Percentiles rank a stretch among this genome's conserved stretches.
phyloP scores from a whole-genome alignment of 2,888 invertebrate species.

The Adela reaumurella region DNA sequence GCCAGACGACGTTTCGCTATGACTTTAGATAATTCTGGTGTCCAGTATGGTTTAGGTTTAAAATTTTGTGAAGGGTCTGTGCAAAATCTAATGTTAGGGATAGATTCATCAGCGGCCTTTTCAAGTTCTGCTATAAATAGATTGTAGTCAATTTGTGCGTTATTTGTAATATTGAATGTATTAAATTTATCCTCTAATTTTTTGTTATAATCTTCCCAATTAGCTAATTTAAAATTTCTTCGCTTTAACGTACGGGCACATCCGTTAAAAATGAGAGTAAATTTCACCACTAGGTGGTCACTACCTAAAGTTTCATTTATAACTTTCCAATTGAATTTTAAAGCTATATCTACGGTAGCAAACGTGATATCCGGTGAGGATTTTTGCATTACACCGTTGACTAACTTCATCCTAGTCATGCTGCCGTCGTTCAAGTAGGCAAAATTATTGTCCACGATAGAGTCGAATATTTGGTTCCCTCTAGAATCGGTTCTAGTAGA shows the following conservation, averaged over 20 bases:
- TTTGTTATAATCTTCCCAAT: constrained; percentile 5
- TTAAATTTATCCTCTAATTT: no score
- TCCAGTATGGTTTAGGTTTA: constrained; percentile 2
- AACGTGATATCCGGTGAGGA: constrained; percentile 12
- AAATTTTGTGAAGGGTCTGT: constrained; percentile 1
- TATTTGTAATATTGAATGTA: no score
- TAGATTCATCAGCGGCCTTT: constrained; percentile 2
- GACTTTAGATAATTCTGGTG: background rate
- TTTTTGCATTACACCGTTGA: constrained; percentile 7
- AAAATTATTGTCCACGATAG: constrained; percentile 7
- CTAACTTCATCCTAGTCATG: constrained; percentile 9
- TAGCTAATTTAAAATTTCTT: constrained; percentile 6
- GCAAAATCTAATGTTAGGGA: constrained; percentile 2
- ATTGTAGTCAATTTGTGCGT: background rate
- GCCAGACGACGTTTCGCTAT: constrained; percentile 3
- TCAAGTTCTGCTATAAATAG: constrained; percentile 1
- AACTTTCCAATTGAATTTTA: constrained; percentile 8
- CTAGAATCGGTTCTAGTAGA: constrained; percentile 10
- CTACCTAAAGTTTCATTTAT: constrained; percentile 10
- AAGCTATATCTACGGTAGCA: constrained; percentile 9
- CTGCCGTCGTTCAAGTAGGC: constrained; percentile 10
- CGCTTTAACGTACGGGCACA: background rate
- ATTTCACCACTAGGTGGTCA: constrained; percentile 12
- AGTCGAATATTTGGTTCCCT: constrained; percentile 11
- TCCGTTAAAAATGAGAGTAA: background rate